These are phyloP conservation scores for Phalacrocorax pelagicus DNA, from an alignment of 2,113 vertebrate genomes.

Conservation along the genomic window DNA sequence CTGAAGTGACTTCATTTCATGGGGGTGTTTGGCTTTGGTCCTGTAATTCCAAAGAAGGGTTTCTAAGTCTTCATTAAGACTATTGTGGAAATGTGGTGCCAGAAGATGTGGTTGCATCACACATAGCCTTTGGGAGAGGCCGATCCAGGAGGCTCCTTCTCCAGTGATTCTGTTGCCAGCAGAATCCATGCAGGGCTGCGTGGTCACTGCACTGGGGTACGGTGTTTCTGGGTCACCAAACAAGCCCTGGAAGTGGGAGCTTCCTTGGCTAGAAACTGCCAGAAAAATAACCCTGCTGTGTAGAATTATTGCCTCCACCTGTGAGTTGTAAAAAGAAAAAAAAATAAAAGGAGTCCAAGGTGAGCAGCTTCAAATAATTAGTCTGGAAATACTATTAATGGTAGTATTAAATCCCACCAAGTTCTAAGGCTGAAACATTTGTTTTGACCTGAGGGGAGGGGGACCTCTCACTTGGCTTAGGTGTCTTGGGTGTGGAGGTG, in stretches of 20 bases:
- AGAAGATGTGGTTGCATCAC: background rate
- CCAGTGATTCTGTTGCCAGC: background rate
- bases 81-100: background rate
- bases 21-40: background rate
- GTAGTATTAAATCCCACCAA: background rate
- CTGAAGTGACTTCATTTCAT: background rate
- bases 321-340: background rate
- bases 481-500: background rate
- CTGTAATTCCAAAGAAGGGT: background rate
- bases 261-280: no score
- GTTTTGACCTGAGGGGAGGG: background rate
- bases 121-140: background rate
- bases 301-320: background rate
- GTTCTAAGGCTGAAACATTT: background rate
- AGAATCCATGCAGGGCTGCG: fast-evolving
- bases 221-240: background rate
- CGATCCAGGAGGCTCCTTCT: background rate
- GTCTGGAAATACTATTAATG: background rate
- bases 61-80: background rate
- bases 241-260: background rate
- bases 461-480: background rate
- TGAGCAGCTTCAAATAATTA: background rate
- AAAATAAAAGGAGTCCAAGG: background rate
- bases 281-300: fast-evolving
- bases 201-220: fast-evolving